Evolutionary conservation across 2,888 invertebrate species (phyloP).

Genomic region (Caenorhabditis becei): DNA sequence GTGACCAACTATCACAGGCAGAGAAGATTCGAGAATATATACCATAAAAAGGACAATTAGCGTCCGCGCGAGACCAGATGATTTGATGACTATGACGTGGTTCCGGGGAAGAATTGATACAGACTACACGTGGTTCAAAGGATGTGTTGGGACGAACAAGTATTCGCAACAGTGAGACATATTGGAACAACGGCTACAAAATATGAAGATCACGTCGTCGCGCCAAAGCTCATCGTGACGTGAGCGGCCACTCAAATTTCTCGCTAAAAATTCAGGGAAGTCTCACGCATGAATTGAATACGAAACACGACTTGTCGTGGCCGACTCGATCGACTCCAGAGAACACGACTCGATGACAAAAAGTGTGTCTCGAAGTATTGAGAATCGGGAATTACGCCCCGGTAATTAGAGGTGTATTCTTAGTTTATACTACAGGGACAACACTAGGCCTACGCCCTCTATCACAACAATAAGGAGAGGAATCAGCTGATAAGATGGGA

Average conservation of each 20-base stretch:
- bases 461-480: conserved; percentile 7
- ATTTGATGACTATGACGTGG: conserved; percentile 25
- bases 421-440: not conserved
- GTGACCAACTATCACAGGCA: conserved; percentile 26
- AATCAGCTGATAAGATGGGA: conserved; percentile 38
- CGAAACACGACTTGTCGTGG: conserved; percentile 17
- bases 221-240: conserved; percentile 27
- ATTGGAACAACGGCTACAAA: not conserved
- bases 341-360: conserved; percentile 5
- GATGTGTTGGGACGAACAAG: conserved; percentile 4
- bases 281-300: conserved; percentile 47
- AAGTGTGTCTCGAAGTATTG: not conserved
- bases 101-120: conserved; percentile 4
- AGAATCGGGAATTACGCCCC: not conserved
- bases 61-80: conserved; percentile 25
- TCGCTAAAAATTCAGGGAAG: conserved; percentile 35
- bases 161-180: not conserved
- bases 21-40: conserved; percentile 6
- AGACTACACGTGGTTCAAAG: conserved; percentile 19
- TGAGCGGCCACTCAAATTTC: conserved; percentile 31
- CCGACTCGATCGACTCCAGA: conserved; percentile 16
- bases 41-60: conserved; percentile 25
- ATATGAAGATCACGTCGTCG: conserved; percentile 4
- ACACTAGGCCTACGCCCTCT: conserved; percentile 3
- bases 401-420: not conserved